Base-by-base conservation (phyloP, 2,888 invertebrate species). In the Deilephila elpenor region DNA sequence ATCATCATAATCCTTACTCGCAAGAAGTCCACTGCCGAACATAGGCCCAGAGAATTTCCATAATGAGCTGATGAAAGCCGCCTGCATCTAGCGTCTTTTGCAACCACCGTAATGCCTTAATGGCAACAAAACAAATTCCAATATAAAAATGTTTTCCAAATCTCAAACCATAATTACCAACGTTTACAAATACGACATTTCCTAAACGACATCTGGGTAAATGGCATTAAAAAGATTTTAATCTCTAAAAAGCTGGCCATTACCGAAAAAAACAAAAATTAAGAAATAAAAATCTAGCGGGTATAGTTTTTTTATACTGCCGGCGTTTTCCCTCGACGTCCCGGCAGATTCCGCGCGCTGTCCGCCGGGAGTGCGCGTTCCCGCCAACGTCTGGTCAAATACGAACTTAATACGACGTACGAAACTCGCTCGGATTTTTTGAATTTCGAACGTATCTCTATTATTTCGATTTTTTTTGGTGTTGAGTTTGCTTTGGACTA, bases 321-420 rank as follows among this genome's bases (percentile, higher is more conserved):
- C 80, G 75, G 76, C 76, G 78, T 77, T 75, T 79, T 79, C 81
- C 72, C 75, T 72, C 75, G 72, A 74, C 80, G 76, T 79, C 82
- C 85, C 79, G 82, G 79, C 91, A 92, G 84, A 92, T 85, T 87
- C 76, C 83, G 84, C 86, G 87, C 86, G 89, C 80, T 84, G 80
- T 80, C 85, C 86, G 86, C 71, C 82, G 87, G 87, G 88, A 86
- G 82, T 85, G 88, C 88, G 86, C 88, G 91, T 88, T 83, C 82
- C 83, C 78, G 81, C 72, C 72, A 71, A 73, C 74, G 79, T 73
- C 51, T 61, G 71, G 73, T 76, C 75, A 77, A 81, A 76, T 81
- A 51, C 67, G 67, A 67, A 67, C 67, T 67, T 67, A 80, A 44
- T 75, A 78, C 53, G 56, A 59, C 59, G 74, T 75, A 74, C 75